Evolutionary conservation across 1,140 invertebrate species (phyloP).

Genomic region (Panagrolaimus sp.): DNA sequence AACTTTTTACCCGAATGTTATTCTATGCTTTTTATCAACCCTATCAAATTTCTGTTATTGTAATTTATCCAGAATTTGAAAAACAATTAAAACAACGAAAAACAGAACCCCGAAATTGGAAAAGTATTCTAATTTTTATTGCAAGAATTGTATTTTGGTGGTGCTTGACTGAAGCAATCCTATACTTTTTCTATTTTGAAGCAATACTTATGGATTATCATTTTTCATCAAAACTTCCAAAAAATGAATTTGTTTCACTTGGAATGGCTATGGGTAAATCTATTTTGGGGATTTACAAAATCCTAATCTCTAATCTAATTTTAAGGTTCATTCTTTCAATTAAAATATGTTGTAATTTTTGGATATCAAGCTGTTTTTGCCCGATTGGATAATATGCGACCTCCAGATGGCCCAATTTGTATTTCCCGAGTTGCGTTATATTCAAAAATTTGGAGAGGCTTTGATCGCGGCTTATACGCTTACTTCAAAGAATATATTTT

Average conservation of each 20-base stretch:
- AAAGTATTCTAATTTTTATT: conserved; percentile 27
- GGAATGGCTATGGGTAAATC: conserved; percentile 57
- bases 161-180: conserved; percentile 41
- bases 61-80: conserved; percentile 57
- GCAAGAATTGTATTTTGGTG: conserved; percentile 55
- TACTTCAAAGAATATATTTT: conserved; percentile 60
- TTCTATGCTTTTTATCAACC: conserved; percentile 54
- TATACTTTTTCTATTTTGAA: conserved; percentile 59
- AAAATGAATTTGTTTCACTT: conserved; percentile 54
- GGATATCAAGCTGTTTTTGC: conserved; percentile 56
- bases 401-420: conserved; percentile 54
- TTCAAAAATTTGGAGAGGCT: conserved; percentile 58
- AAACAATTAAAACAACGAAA: conserved; percentile 43
- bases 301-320: background rate
- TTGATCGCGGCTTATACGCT: conserved; percentile 54
- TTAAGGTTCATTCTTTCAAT: conserved; percentile 55
- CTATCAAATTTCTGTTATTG: conserved; percentile 55
- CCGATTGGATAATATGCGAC: conserved; percentile 53
- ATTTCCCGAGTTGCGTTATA: conserved; percentile 52
- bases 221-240: conserved; percentile 47
- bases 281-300: background rate
- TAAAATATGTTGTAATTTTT: conserved; percentile 59
- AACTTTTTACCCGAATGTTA: conserved; percentile 22
- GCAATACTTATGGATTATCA: conserved; percentile 45
- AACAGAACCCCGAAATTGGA: conserved; percentile 34